Conservation (phyloP, 2,797 vertebrate species). For the Lithobates pipiens region DNA sequence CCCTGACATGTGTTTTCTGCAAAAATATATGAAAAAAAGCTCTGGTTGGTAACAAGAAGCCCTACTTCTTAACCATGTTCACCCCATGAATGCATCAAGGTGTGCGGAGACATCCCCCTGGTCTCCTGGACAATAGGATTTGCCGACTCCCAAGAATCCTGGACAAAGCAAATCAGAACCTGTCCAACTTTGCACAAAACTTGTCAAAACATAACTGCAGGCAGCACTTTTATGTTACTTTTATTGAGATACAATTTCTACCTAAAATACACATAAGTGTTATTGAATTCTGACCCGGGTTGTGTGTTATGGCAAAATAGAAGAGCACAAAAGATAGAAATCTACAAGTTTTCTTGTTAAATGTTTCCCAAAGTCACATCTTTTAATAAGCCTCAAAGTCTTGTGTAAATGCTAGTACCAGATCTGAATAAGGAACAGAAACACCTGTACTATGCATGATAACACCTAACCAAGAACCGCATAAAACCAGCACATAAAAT, state of each 20-base stretch:
- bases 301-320: background rate
- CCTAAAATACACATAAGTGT: background rate
- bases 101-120: too few relatives aligned
- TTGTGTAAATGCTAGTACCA: conserved; percentile 11
- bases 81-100: background rate
- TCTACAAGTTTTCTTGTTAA: background rate
- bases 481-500: conserved; percentile 50
- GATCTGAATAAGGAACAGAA: conserved; percentile 26
- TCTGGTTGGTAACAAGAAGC: background rate
- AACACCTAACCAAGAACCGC: conserved; percentile 23
- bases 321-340: background rate
- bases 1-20: too few relatives aligned
- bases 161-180: background rate
- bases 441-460: conserved; percentile 49
- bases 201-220: background rate
- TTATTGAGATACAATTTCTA: background rate
- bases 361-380: background rate
- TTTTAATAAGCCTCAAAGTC: conserved; percentile 2
- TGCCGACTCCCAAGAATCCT: background rate
- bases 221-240: background rate
- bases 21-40: too few relatives aligned
- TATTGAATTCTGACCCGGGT: background rate
- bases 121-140: background rate
- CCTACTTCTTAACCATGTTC: background rate
- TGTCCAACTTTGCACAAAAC: background rate